phyloP scores from a whole-genome alignment of 2,113 vertebrate genomes.

The Tenebrosternarchus preto region DNA sequence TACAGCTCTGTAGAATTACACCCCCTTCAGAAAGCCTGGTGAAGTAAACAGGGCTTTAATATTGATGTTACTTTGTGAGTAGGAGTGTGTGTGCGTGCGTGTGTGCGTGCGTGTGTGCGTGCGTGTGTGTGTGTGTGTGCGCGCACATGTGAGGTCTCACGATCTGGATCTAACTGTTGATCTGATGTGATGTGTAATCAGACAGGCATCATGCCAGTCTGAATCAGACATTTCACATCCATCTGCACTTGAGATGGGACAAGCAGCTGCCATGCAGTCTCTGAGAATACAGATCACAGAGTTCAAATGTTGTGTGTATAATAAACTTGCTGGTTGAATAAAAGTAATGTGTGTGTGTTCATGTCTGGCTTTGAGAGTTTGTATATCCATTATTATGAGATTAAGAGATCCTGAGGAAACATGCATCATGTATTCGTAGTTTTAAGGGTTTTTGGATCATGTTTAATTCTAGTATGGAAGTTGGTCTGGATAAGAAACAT shows the following conservation, averaged over 20 bases:
- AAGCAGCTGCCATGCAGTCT: slow-evolving; percentile 28
- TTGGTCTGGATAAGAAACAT: too few species aligned
- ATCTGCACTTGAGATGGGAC: slow-evolving; percentile 19
- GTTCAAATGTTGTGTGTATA: not conserved
- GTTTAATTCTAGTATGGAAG: not conserved
- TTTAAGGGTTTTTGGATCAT: slow-evolving; percentile 19
- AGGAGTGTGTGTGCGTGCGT: too few species aligned
- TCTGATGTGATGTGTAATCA: slow-evolving; percentile 2
- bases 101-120: too few species aligned
- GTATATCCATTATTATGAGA: not conserved
- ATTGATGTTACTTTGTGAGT: too few species aligned
- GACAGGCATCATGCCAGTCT: not conserved
- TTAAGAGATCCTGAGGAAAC: too few species aligned
- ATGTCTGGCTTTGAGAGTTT: not conserved
- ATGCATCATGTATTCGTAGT: too few species aligned
- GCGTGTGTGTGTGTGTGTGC: too few species aligned
- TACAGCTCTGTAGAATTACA: not conserved
- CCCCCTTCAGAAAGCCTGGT: too few species aligned
- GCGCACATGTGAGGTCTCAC: too few species aligned
- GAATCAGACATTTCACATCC: slow-evolving; percentile 22
- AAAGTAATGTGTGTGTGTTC: not conserved
- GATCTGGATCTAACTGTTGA: slow-evolving; percentile 14
- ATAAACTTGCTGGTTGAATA: too few species aligned
- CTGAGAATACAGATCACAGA: not conserved
- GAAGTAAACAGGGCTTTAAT: too few species aligned